Evolutionary conservation across 53 echinoderm and acorn worm species (phyloP).

Genomic region (Pentamera pediparva): DNA sequence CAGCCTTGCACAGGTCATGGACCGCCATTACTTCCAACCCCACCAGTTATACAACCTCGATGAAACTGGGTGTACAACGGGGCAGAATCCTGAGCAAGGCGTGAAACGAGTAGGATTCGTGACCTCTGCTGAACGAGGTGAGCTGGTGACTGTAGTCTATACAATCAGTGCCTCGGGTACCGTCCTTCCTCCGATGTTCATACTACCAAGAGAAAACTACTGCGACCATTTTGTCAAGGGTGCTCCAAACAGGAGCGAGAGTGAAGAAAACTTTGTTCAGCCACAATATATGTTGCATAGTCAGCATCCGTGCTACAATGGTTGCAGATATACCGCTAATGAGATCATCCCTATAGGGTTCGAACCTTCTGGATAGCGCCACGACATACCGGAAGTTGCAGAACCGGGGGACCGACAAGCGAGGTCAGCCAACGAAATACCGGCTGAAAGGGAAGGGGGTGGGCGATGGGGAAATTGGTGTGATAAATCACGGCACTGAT

Average conservation of each 20-base stretch:
- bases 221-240: slow-evolving; percentile 46
- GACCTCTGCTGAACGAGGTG: slow-evolving; percentile 53
- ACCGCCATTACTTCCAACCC: slow-evolving; percentile 22
- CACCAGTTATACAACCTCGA: slow-evolving; percentile 29
- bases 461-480: slow-evolving; percentile 40
- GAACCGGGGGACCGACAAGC: background rate
- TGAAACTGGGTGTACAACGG: slow-evolving; percentile 35
- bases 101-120: slow-evolving; percentile 31
- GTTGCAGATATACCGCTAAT: background rate
- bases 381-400: background rate
- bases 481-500: slow-evolving; percentile 36
- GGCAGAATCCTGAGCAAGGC: slow-evolving; percentile 26
- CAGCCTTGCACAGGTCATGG: slow-evolving; percentile 23
- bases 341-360: slow-evolving; percentile 1
- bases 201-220: slow-evolving; percentile 51
- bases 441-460: slow-evolving; percentile 21
- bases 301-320: background rate
- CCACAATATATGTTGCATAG: too few species aligned
- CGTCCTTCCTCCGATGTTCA: slow-evolving; percentile 46
- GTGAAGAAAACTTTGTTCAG: slow-evolving; percentile 1
- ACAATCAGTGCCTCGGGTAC: slow-evolving; percentile 44
- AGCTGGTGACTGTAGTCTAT: slow-evolving; percentile 49
- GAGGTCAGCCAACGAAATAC: background rate
- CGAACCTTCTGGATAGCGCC: too few species aligned
- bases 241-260: slow-evolving; percentile 14